Conservation (phyloP, 2,888 invertebrate species). For the Pardosa pseudoannulata region DNA sequence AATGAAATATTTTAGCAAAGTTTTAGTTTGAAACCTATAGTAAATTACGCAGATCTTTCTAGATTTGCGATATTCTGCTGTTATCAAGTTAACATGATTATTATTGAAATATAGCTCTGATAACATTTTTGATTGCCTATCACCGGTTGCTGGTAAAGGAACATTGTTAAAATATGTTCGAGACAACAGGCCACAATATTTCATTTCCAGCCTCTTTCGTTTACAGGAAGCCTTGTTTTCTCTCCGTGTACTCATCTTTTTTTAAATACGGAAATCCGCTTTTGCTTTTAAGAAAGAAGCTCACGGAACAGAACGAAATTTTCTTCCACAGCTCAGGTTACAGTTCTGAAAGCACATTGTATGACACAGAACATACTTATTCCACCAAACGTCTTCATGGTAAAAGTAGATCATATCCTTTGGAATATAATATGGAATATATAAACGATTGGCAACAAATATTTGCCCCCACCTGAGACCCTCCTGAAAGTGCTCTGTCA, state of each 20-base stretch:
- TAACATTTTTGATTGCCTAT: no score
- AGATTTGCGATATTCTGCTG: no score
- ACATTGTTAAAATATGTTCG: no score
- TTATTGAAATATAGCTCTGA: no score
- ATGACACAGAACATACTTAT: slow-evolving; percentile 35
- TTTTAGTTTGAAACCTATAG: no score
- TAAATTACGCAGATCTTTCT: no score
- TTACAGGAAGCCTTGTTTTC: background rate
- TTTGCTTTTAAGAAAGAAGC: slow-evolving; percentile 32
- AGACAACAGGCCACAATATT: slow-evolving; percentile 30
- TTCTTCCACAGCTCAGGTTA: slow-evolving; percentile 28
- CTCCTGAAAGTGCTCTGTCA: slow-evolving; percentile 14
- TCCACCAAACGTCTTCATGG: slow-evolving; percentile 26
- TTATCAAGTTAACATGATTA: no score
- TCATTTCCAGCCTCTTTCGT: slow-evolving; percentile 27
- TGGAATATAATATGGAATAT: slow-evolving; percentile 56
- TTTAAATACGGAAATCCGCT: slow-evolving; percentile 32
- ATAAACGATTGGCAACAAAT: slow-evolving; percentile 37
- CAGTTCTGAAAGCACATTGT: slow-evolving; percentile 42
- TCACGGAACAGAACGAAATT: slow-evolving; percentile 33
- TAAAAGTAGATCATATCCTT: slow-evolving; percentile 38
- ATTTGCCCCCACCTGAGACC: slow-evolving; percentile 5
- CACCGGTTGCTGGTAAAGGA: no score
- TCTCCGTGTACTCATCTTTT: slow-evolving; percentile 3
- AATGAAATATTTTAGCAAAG: no score